These are phyloP conservation scores for Microctenopoma steveboyesi DNA, from an alignment of 2,797 vertebrate genomes.

Conservation along the genomic window DNA sequence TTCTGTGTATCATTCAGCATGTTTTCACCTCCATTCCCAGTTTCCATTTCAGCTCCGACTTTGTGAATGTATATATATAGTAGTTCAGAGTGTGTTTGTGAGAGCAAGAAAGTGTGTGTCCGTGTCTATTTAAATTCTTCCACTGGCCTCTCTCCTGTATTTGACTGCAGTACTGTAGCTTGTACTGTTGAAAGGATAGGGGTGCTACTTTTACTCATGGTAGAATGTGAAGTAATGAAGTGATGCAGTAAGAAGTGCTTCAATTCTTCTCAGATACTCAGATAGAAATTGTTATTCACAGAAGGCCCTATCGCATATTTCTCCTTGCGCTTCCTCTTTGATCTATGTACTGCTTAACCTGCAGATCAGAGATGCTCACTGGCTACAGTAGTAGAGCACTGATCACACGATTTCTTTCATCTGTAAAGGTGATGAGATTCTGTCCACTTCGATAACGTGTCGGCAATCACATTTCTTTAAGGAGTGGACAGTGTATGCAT, in stretches of 20 bases:
- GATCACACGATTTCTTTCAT: constrained; percentile 25
- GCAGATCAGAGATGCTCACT: constrained; percentile 33
- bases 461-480: constrained; percentile 14
- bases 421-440: constrained; percentile 29
- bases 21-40: background rate
- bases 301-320: constrained; percentile 48
- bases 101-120: constrained; percentile 7
- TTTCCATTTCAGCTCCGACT: constrained; percentile 18
- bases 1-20: constrained; percentile 3
- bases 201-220: background rate
- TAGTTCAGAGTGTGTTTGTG: constrained; percentile 14
- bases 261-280: constrained; percentile 40
- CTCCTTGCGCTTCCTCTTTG: constrained; percentile 66
- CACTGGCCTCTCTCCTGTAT: constrained; percentile 47
- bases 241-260: constrained; percentile 43
- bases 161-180: constrained; percentile 5
- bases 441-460: constrained; percentile 34
- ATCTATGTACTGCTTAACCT: constrained; percentile 42
- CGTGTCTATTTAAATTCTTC: constrained; percentile 48
- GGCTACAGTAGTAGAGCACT: constrained; percentile 31
- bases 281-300: constrained; percentile 52
- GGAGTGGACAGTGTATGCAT: constrained; percentile 29
- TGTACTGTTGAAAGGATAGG: constrained; percentile 23
- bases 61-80: constrained; percentile 47
- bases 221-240: constrained; percentile 36